These are phyloP conservation scores for Galerucella pusilla DNA, from an alignment of 2,888 invertebrate species.

Conservation along the genomic window DNA sequence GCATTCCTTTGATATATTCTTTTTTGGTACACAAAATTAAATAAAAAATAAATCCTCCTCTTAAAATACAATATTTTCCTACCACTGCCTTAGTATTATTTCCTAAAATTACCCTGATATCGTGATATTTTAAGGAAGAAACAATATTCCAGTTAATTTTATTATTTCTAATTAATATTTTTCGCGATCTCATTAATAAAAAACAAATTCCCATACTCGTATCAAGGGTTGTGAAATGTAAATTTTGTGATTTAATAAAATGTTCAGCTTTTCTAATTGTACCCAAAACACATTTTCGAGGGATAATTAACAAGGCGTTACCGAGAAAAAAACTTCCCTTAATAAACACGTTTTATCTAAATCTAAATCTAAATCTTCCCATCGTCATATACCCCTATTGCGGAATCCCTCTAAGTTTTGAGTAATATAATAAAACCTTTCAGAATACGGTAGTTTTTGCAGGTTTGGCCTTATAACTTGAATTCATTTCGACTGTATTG, in stretches of 20 bases:
- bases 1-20: too few species aligned
- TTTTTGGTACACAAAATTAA: too few species aligned
- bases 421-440: slow-evolving; percentile 10
- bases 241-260: not conserved
- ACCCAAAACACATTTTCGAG: not conserved
- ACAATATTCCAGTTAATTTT: not conserved
- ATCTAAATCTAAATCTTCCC: slow-evolving; percentile 5
- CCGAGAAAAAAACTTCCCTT: not conserved
- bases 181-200: not conserved
- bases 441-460: not conserved
- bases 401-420: not conserved
- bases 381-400: slow-evolving; percentile 1
- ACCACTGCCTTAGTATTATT: too few species aligned
- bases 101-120: too few species aligned
- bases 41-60: too few species aligned
- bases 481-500: too few species aligned
- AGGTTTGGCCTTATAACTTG: not conserved
- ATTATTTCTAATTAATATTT: not conserved
- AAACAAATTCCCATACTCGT: not conserved
- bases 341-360: slow-evolving; percentile 11
- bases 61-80: too few species aligned
- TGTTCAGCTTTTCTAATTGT: too few species aligned
- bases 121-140: too few species aligned
- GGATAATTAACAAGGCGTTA: not conserved
- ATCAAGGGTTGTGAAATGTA: not conserved